Percentiles rank a stretch among this genome's conserved stretches.
phyloP scores from a whole-genome alignment of 1,140 invertebrate species.

The Micrasema longulum region DNA sequence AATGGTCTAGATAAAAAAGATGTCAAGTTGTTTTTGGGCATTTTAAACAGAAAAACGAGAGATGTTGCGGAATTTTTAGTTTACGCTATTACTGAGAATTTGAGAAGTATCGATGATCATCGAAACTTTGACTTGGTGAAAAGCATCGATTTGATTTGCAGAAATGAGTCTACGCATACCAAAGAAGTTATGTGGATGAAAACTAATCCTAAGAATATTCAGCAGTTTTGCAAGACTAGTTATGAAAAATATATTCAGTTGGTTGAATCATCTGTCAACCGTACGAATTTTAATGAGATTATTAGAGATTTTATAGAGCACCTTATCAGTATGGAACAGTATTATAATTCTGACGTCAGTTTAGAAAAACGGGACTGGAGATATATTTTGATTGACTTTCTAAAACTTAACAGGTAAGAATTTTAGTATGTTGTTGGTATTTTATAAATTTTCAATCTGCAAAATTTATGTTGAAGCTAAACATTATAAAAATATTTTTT shows the following conservation, averaged over 20 bases:
- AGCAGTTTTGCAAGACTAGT: constrained; percentile 46
- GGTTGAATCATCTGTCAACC: background rate
- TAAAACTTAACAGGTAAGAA: constrained; percentile 32
- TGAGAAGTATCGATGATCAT: constrained; percentile 43
- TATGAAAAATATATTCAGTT: constrained; percentile 45
- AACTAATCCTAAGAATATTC: constrained; percentile 27
- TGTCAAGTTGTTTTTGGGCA: constrained; percentile 57
- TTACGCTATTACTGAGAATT: constrained; percentile 60
- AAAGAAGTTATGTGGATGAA: constrained; percentile 39
- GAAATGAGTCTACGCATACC: constrained; percentile 28
- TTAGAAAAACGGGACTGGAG: constrained; percentile 31
- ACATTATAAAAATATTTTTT: too few relatives aligned
- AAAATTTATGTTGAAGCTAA: too few relatives aligned
- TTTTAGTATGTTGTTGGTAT: too few relatives aligned
- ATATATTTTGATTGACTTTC: constrained; percentile 19
- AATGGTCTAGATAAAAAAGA: constrained; percentile 56
- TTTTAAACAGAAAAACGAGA: constrained; percentile 59
- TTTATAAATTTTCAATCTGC: too few relatives aligned
- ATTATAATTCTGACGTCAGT: constrained; percentile 10
- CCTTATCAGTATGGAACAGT: constrained; percentile 11
- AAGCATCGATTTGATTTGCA: constrained; percentile 44
- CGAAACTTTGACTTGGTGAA: constrained; percentile 39
- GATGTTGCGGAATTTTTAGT: constrained; percentile 62
- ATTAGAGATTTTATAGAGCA: constrained; percentile 28
- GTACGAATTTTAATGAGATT: constrained; percentile 4